Base-by-base conservation (phyloP, 2,888 invertebrate species). In the Galerucella pusilla region DNA sequence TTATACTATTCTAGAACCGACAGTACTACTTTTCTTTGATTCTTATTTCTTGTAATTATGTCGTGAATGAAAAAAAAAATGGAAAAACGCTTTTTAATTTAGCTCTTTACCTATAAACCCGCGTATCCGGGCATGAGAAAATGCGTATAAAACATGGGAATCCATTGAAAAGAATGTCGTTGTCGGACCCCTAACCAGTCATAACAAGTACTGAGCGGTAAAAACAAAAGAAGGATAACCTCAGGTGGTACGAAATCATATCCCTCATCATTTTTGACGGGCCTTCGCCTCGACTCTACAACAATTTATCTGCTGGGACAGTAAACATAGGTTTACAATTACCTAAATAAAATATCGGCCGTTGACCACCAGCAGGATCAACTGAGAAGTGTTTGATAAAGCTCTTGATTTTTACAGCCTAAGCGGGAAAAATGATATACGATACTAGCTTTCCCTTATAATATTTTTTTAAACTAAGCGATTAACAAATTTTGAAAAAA, bases 231-330 rank as follows among this genome's bases (percentile, higher is more conserved):
- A 75, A 73, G 67, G 70, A 71, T 74, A 77, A 76, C 85, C 83
- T 83, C 82, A 83, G 84, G 85, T 85, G 84, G 84, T 84, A 83
- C 81, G 76, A 80, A 83, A 83, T 84, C 82, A 82, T 83, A 84
- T 84, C 84, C 85, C 85, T 85, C 84, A 81, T 85, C 85, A 85
- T 83, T 82, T 83, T 81, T 84, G 84, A 84, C 84, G 82, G 82
- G 78, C 78, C 78, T 78, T 65, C 75, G 73, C 79, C 79, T 79
- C 76, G 73, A 79, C 79, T 79, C 81, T 79, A 77, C 76, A 82
- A 83, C 83, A 82, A 85, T 85, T 85, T 85, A 84, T 85, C 84
- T 83, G 80, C 81, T 78, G 79, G 81, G 82, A 83, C 80, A 77
- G 79, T 63, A 63, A 80, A 81, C 81, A 84, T 79, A 82, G 80